Conservation (phyloP, 2,113 vertebrate species). For the Nymphicus hollandicus region DNA sequence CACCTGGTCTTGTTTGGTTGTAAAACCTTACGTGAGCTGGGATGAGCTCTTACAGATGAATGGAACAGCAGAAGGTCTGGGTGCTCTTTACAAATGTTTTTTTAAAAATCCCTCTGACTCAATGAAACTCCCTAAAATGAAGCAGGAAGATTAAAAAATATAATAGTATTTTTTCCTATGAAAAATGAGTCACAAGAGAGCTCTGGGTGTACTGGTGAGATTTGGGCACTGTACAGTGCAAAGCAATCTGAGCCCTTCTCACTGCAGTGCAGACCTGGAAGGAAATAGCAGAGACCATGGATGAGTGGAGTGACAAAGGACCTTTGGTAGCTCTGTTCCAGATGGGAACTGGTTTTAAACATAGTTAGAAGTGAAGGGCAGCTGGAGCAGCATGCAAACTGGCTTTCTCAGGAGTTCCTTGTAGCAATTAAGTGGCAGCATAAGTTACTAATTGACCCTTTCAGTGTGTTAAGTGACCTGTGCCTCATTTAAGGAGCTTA, state of each 20-base stretch:
- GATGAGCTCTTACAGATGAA: neutral
- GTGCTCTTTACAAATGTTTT: neutral
- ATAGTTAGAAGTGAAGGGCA: neutral
- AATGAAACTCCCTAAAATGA: neutral
- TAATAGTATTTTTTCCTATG: neutral
- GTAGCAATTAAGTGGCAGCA: conserved; percentile 41
- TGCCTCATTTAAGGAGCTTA: conserved; percentile 49
- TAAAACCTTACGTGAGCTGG: neutral
- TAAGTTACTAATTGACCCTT: conserved; percentile 58
- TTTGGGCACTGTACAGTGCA: neutral
- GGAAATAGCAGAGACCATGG: accelerated
- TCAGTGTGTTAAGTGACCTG: conserved; percentile 58
- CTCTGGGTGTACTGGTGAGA: neutral
- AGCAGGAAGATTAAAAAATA: neutral
- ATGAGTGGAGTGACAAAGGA: neutral
- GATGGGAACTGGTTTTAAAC: neutral
- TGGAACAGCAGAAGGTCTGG: neutral
- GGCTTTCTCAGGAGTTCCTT: conserved; percentile 17
- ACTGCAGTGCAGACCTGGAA: accelerated
- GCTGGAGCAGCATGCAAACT: neutral
- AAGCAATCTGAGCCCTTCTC: neutral
- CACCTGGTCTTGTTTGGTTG: neutral
- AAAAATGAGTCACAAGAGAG: neutral
- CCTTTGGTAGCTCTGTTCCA: accelerated
- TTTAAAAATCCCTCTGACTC: neutral